phyloP scores from a whole-genome alignment of 2,888 invertebrate species.

The Plusia festucae region DNA sequence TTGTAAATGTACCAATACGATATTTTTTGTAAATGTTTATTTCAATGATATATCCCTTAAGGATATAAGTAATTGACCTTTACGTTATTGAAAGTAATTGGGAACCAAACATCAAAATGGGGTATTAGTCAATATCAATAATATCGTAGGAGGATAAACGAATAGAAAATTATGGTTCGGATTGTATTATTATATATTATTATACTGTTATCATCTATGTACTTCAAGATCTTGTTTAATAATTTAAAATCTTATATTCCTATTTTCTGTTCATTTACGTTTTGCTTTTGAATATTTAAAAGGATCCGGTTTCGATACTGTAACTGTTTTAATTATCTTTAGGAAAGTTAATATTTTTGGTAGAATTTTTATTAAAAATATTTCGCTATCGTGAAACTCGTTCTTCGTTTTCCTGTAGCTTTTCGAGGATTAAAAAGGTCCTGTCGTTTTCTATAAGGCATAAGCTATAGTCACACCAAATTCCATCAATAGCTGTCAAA shows the following conservation, averaged over 20 bases:
- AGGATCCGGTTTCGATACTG: no score
- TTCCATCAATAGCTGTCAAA: neutral
- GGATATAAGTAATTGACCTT: conserved; percentile 4
- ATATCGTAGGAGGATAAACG: conserved; percentile 2
- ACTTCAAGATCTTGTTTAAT: no score
- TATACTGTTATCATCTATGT: neutral
- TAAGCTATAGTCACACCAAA: neutral
- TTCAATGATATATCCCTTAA: conserved; percentile 1
- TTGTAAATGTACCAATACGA: conserved; percentile 4
- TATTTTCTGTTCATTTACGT: no score
- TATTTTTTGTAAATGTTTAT: conserved; percentile 3
- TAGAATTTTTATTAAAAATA: neutral
- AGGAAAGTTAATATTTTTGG: neutral
- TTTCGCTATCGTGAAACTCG: neutral
- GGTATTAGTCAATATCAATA: conserved; percentile 1
- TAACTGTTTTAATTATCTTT: no score
- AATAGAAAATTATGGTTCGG: conserved; percentile 1
- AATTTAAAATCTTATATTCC: no score
- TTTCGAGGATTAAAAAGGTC: conserved; percentile 1
- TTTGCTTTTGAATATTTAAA: no score
- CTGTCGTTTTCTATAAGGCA: neutral
- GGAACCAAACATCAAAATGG: neutral
- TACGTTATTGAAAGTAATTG: conserved; percentile 5
- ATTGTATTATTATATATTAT: no score
- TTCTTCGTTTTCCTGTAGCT: neutral